Evolutionary conservation across 2,888 invertebrate genomes (phyloP), one percentile per base, ranked within the genome.

Genomic region (Sussaba pulchella): DNA sequence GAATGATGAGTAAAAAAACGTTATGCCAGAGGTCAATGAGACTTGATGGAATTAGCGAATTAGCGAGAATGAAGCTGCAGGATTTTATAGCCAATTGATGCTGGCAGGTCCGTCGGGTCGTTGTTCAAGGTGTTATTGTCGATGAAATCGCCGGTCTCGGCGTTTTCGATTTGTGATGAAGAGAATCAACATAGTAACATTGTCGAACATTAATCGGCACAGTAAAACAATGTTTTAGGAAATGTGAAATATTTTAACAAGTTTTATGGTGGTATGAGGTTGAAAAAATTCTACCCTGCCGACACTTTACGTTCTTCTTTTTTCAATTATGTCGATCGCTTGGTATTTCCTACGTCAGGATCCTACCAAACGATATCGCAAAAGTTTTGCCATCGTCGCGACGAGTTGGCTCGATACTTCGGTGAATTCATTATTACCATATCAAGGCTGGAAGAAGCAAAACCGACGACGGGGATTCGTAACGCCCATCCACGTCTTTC

Each of bases 371-470:
- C 50, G 72, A 57, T 47, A 73, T 69, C 36, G 50, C 57, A 6
- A 74, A 78, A 74, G 63, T 69, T 78, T 78, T 70, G 21, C 72
- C 31, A 31, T 69, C 31, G 50, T 31, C 24, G 21, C 14, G 26
- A 39, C 26, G 47, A 73, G 78, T 74, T 74, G 57, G 47, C 52
- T 45, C 63, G 50, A 74, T 63, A 73, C 69, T 78, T 69, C 41
- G 43, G 64, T 47, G 69, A 78, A 74, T 78, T 70, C 69, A 69
- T 78, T 74, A 74, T 78, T 74, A 74, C 47, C 73, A 74, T 52
- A 69, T 67, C 31, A 6, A 31, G 47, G 39, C 14, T 8, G 3
- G 14, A 26, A 61, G 61, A 26, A 50, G 26, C 59, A n/a, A 67
- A 63, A 39, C 26, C 61, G 47, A 31, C 17, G 14, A 17, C 36